phyloP scores from a whole-genome alignment of 2,797 vertebrate species.

The Sebastes iracundus region DNA sequence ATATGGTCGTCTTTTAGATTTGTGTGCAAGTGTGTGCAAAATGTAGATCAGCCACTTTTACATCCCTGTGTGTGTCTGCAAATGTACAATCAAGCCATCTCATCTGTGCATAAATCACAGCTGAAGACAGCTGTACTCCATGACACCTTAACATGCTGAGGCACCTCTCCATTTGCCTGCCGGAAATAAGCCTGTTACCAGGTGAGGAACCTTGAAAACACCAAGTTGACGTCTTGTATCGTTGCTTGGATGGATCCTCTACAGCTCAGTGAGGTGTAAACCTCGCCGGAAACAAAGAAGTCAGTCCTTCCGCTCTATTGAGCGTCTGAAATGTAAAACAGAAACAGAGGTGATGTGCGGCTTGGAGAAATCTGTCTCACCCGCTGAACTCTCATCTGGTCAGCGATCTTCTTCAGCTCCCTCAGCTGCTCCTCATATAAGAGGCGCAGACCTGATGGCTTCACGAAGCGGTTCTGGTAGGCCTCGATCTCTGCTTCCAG shows the following conservation, averaged over 20 bases:
- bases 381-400: slow-evolving; percentile 79
- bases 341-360: background rate
- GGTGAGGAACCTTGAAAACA: slow-evolving; percentile 77
- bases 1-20: slow-evolving; percentile 36
- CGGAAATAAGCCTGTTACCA: slow-evolving; percentile 70
- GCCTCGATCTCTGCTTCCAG: slow-evolving; percentile 74
- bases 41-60: slow-evolving; percentile 39
- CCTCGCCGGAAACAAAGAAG: slow-evolving; percentile 36
- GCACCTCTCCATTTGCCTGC: slow-evolving; percentile 65
- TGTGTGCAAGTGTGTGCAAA: slow-evolving; percentile 43
- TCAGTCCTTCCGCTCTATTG: slow-evolving; percentile 24
- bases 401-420: slow-evolving; percentile 76
- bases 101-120: slow-evolving; percentile 59
- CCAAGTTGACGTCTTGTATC: slow-evolving; percentile 74
- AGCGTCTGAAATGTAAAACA: slow-evolving; percentile 25
- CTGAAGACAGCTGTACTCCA: slow-evolving; percentile 64
- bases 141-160: slow-evolving; percentile 54
- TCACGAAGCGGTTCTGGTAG: slow-evolving; percentile 72
- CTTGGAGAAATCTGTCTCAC: slow-evolving; percentile 50
- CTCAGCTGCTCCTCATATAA: slow-evolving; percentile 80
- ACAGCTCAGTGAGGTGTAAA: slow-evolving; percentile 58
- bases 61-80: slow-evolving; percentile 36
- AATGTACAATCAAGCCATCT: slow-evolving; percentile 52
- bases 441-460: slow-evolving; percentile 68
- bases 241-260: slow-evolving; percentile 44